A percentile compares a stretch with the other conserved stretches of the same genome.
Evolutionary conservation across 2,888 invertebrate genomes (phyloP).

Genomic region (Andrena minutula): DNA sequence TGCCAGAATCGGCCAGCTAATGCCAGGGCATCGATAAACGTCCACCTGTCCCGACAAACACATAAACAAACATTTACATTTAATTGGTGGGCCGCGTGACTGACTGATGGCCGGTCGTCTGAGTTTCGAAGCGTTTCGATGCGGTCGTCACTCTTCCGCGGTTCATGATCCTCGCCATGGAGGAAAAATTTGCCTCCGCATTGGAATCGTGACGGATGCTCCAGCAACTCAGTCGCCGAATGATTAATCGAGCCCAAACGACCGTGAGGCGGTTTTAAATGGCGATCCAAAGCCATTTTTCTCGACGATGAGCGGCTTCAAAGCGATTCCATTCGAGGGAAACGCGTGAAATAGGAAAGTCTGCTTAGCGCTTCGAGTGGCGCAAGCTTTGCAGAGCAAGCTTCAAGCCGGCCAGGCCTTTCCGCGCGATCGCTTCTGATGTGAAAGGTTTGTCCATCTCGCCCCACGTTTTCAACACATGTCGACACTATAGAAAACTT

Average conservation of each 20-base stretch:
- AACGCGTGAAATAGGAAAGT: background rate
- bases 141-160: conserved; percentile 59
- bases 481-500: too few relatives aligned
- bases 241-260: conserved; percentile 43
- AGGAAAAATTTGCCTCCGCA: conserved; percentile 47
- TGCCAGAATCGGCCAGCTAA: conserved; percentile 74
- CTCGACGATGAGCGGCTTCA: background rate
- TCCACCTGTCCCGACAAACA: conserved; percentile 78
- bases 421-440: too few relatives aligned
- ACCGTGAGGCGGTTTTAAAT: conserved; percentile 24
- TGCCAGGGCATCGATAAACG: conserved; percentile 82
- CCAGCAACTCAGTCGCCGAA: conserved; percentile 29
- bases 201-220: conserved; percentile 50
- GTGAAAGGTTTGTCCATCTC: too few relatives aligned
- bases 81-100: conserved; percentile 81
- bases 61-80: conserved; percentile 84
- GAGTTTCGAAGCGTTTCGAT: conserved; percentile 76
- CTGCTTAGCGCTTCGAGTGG: background rate
- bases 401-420: too few relatives aligned
- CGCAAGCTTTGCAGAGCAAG: too few relatives aligned
- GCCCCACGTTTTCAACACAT: too few relatives aligned
- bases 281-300: conserved; percentile 9
- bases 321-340: background rate
- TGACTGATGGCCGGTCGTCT: conserved; percentile 75
- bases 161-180: conserved; percentile 54